These are phyloP conservation scores for Harpagoxenus sublaevis DNA, from an alignment of 2,888 invertebrate genomes.

Conservation along the genomic window DNA sequence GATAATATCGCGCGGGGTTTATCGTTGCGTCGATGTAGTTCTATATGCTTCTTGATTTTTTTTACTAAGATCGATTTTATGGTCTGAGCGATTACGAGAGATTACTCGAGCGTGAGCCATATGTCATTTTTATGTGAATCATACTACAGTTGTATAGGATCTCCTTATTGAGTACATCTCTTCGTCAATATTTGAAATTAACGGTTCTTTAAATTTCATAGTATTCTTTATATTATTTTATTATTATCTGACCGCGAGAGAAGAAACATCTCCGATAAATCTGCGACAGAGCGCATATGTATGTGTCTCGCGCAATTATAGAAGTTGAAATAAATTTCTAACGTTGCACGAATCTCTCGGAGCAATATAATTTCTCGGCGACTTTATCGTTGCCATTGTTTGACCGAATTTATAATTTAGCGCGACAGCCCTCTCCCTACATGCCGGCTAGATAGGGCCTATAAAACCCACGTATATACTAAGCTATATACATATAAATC, in stretches of 20 bases:
- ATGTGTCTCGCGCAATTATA: background rate
- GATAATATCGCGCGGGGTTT: slow-evolving; percentile 22
- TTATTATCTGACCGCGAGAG: background rate
- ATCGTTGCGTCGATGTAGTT: slow-evolving; percentile 13
- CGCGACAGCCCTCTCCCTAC: background rate
- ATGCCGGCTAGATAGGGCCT: background rate
- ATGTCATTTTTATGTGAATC: slow-evolving; percentile 17
- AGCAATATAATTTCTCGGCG: slow-evolving; percentile 8
- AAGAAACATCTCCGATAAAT: background rate
- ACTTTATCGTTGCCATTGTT: slow-evolving; percentile 41
- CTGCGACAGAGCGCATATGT: background rate
- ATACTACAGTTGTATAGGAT: background rate
- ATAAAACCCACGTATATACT: slow-evolving; percentile 1
- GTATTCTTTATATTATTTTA: background rate
- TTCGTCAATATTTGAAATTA: background rate
- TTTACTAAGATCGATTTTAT: slow-evolving; percentile 26
- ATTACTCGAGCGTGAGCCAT: background rate
- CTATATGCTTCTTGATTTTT: background rate
- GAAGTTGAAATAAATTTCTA: background rate
- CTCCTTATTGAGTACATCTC: too few species aligned
- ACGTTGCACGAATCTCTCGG: background rate
- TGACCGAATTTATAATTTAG: slow-evolving; percentile 43
- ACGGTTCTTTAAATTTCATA: background rate
- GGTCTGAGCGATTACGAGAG: slow-evolving; percentile 28
- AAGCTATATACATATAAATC: background rate